Percentiles rank a stretch among this genome's conserved stretches.
phyloP scores from a whole-genome alignment of 2,113 vertebrate species.

The Fukomys damarensis region DNA sequence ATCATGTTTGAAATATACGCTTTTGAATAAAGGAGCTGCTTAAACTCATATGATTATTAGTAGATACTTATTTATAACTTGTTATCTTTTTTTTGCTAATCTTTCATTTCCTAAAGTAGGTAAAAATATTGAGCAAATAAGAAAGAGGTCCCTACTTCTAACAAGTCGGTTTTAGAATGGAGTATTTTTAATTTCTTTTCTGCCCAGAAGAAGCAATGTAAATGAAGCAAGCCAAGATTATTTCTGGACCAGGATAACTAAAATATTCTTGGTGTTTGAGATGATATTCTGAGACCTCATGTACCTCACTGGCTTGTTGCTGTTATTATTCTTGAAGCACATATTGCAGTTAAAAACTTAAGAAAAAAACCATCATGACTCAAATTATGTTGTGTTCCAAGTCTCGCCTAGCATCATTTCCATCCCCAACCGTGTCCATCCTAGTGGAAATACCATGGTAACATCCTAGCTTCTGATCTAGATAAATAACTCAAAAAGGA shows the following conservation, averaged over 20 bases:
- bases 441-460: background rate
- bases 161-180: background rate
- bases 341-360: background rate
- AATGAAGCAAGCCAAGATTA: background rate
- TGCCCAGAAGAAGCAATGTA: background rate
- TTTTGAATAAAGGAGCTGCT: background rate
- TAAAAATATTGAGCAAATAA: background rate
- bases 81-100: background rate
- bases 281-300: background rate
- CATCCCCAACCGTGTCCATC: background rate
- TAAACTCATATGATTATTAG: background rate
- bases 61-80: background rate
- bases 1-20: background rate
- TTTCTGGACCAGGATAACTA: background rate
- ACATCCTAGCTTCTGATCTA: background rate
- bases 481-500: background rate
- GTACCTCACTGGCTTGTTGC: background rate
- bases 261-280: background rate
- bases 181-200: background rate
- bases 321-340: background rate
- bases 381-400: background rate
- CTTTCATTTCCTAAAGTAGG: slow-evolving; percentile 24
- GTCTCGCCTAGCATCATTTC: background rate
- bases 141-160: background rate
- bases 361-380: background rate